phyloP scores from a whole-genome alignment of 2,797 vertebrate genomes.

The Heterohyrax brucei region DNA sequence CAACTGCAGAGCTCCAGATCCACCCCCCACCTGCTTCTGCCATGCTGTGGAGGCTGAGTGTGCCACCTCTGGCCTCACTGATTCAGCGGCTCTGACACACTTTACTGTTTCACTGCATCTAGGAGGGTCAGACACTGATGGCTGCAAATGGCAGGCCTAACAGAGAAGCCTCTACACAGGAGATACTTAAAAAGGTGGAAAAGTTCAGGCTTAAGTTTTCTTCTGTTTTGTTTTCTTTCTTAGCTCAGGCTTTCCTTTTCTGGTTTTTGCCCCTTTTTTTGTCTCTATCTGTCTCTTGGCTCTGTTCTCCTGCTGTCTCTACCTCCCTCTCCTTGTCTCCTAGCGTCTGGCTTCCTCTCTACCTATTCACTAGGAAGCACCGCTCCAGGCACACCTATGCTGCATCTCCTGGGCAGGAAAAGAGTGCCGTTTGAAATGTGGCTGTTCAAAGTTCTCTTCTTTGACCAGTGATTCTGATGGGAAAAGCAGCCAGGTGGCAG shows the following conservation, averaged over 20 bases:
- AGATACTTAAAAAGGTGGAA: neutral
- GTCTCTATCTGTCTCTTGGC: too few species aligned
- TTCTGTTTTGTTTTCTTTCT: neutral
- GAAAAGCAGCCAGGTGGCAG: slow-evolving; percentile 34
- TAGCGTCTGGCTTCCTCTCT: neutral
- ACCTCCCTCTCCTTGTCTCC: neutral
- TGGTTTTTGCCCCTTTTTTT: neutral
- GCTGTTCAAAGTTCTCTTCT: slow-evolving; percentile 52
- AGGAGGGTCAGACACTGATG: fast-evolving
- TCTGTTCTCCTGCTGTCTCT: neutral
- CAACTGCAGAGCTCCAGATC: fast-evolving
- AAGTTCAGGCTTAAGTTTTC: neutral
- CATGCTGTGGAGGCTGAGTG: too few species aligned
- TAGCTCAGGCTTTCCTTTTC: neutral
- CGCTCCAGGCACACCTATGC: neutral
- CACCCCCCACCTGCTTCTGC: neutral
- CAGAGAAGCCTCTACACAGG: neutral
- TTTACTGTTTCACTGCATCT: fast-evolving
- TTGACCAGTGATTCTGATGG: neutral
- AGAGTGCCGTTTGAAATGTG: neutral
- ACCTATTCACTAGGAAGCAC: neutral
- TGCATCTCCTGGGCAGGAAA: neutral
- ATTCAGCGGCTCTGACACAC: fast-evolving
- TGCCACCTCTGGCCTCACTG: neutral
- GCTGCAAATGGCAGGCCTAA: neutral